phyloP scores from a whole-genome alignment of 1,140 invertebrate genomes.

The Drosophila littoralis region DNA sequence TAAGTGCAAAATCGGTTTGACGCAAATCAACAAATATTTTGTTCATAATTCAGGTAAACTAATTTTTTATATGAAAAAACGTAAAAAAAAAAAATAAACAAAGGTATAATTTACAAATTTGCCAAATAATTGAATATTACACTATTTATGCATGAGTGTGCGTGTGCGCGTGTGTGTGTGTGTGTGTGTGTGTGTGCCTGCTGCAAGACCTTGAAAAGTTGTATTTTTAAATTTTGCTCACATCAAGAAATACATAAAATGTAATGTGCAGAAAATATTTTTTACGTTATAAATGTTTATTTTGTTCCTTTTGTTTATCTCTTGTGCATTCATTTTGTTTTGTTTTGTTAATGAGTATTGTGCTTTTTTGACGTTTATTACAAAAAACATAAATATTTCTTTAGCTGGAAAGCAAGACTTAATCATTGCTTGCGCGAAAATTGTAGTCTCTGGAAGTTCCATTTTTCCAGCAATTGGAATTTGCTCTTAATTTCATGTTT shows the following conservation, averaged over 20 bases:
- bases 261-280: conserved; percentile 30
- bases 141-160: not conserved
- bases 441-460: not conserved
- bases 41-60: conserved; percentile 12
- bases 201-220: conserved; percentile 12
- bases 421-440: not conserved
- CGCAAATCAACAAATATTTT: not conserved
- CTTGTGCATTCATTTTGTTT: conserved; percentile 3
- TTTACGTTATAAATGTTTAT: not conserved
- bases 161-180: not conserved
- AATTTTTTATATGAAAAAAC: not conserved
- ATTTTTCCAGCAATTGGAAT: not conserved
- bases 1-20: not conserved
- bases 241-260: conserved; percentile 17
- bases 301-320: not conserved
- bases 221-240: conserved; percentile 13
- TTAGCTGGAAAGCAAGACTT: not conserved
- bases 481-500: too few species aligned
- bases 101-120: not conserved
- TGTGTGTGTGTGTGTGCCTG: not conserved
- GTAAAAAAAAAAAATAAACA: not conserved
- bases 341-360: conserved; percentile 1
- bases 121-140: not conserved
- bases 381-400: conserved; percentile 2
- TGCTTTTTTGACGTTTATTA: conserved; percentile 3